phyloP scores from a whole-genome alignment of 1,140 invertebrate species.

The Andrena cerasifolii region DNA sequence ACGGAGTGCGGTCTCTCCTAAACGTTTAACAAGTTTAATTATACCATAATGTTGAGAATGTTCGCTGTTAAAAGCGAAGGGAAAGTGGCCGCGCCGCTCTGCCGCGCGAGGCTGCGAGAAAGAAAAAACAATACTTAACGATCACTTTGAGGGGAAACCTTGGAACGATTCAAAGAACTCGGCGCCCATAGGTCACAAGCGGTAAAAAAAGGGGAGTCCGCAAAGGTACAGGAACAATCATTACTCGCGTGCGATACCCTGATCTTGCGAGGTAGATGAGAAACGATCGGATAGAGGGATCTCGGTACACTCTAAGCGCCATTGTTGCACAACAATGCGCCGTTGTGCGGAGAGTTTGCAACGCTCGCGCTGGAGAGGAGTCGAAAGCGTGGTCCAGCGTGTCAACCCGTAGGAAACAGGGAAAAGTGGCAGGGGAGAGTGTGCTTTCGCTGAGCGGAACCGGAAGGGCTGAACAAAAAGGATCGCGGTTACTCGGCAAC shows the following conservation, averaged over 20 bases:
- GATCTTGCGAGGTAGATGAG: neutral
- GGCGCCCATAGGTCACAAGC: neutral
- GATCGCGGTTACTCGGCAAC: neutral
- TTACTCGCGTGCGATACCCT: neutral
- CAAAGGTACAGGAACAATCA: neutral
- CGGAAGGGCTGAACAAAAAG: neutral
- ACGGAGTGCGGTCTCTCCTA: neutral
- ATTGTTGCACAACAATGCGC: neutral
- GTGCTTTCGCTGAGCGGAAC: neutral
- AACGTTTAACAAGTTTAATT: slow-evolving; percentile 8
- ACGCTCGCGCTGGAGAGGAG: neutral
- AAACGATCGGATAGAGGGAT: neutral
- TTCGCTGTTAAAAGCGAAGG: neutral
- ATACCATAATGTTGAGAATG: neutral
- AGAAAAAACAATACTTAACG: slow-evolving; percentile 1
- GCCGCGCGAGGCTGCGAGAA: neutral
- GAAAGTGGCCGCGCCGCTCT: neutral
- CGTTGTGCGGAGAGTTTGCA: neutral
- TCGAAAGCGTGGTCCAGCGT: neutral
- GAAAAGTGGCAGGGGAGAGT: too few relatives aligned
- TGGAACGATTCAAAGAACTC: slow-evolving; percentile 16
- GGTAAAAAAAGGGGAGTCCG: neutral
- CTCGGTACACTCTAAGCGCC: neutral
- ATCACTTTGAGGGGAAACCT: slow-evolving; percentile 11
- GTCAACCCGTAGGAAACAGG: neutral